These are phyloP conservation scores for Emmelina monodactyla DNA, from an alignment of 2,888 invertebrate genomes.

Conservation along the genomic window DNA sequence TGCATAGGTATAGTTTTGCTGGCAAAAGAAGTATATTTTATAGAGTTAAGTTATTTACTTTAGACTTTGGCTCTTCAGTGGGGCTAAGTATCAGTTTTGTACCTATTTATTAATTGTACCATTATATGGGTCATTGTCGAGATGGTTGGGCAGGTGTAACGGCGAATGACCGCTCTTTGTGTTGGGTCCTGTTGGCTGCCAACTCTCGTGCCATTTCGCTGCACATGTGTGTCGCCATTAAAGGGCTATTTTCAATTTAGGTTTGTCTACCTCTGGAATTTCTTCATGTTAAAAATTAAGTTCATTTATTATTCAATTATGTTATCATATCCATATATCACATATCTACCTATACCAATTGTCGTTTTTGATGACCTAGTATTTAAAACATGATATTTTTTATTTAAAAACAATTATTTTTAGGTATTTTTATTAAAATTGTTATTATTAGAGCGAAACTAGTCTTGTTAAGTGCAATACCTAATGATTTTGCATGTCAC, in stretches of 20 bases:
- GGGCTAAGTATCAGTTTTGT: constrained; percentile 35
- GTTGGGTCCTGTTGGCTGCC: constrained; percentile 28
- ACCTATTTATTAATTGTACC: too few species aligned
- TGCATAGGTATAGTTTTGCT: not conserved
- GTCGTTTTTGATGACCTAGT: too few species aligned
- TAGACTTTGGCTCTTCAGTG: constrained; percentile 27
- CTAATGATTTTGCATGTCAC: constrained; percentile 13
- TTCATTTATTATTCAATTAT: not conserved
- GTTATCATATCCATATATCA: not conserved
- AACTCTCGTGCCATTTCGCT: constrained; percentile 41
- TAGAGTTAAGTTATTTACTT: constrained; percentile 1
- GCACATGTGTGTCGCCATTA: constrained; percentile 38
- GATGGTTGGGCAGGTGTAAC: constrained; percentile 26
- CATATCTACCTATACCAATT: not conserved
- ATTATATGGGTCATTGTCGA: constrained; percentile 36
- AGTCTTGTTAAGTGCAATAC: constrained; percentile 23
- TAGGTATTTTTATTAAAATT: constrained; percentile 13
- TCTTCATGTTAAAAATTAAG: not conserved
- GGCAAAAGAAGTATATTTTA: not conserved
- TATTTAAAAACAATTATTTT: constrained; percentile 13
- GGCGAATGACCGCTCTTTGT: constrained; percentile 34
- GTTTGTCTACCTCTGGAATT: not conserved
- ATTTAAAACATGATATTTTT: constrained; percentile 9
- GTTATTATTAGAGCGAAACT: constrained; percentile 7
- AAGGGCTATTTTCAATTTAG: constrained; percentile 18